phyloP scores from a whole-genome alignment of 2,113 vertebrate species.

The Lagopus leucura region DNA sequence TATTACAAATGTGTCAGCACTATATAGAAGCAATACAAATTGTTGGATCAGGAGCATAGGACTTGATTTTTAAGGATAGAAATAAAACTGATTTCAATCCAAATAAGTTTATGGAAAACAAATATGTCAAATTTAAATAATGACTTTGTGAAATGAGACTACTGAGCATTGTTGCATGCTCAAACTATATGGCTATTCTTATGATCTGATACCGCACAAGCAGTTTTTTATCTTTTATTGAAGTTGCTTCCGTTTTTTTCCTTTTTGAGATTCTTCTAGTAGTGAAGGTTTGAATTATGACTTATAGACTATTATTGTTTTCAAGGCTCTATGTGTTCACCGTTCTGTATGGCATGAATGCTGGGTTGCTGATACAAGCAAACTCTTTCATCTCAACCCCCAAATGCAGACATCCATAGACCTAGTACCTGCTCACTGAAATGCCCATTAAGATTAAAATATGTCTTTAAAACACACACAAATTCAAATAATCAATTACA shows the following conservation, averaged over 20 bases:
- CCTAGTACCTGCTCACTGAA: background rate
- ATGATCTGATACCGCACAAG: background rate
- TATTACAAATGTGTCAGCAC: background rate
- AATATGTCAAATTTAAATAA: background rate
- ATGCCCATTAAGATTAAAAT: background rate
- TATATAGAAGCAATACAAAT: conserved; percentile 23
- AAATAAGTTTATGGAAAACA: conserved; percentile 4
- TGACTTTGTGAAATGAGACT: background rate
- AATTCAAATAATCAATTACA: background rate
- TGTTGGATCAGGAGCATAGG: background rate
- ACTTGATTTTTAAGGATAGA: background rate
- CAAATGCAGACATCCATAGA: background rate
- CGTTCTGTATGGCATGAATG: background rate
- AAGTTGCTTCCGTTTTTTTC: background rate
- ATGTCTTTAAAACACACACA: background rate
- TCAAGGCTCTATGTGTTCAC: background rate
- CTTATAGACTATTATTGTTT: background rate
- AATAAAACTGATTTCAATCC: conserved; percentile 5
- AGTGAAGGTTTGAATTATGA: background rate
- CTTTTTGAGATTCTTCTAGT: background rate
- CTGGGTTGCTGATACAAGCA: background rate
- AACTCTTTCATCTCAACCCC: background rate
- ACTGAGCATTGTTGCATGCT: background rate
- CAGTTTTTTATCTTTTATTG: background rate
- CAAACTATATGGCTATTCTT: background rate